phyloP scores from a whole-genome alignment of 2,113 vertebrate species.

The Seriola dumerili region DNA sequence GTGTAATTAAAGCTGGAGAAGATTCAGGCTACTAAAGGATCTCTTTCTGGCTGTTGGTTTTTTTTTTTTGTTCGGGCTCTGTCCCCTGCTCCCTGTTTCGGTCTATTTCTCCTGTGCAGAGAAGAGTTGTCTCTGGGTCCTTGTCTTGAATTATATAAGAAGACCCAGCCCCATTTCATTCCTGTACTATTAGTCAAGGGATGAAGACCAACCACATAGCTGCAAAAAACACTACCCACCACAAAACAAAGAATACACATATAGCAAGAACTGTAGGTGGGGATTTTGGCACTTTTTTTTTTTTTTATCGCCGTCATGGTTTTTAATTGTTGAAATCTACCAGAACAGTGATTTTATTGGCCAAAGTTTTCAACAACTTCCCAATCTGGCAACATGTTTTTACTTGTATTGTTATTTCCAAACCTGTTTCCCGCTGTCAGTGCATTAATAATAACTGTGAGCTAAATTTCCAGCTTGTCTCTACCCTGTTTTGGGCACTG shows the following conservation, averaged over 20 bases:
- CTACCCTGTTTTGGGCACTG: conserved; percentile 13
- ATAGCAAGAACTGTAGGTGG: conserved; percentile 3
- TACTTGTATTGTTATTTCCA: neutral
- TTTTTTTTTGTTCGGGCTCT: conserved; percentile 6
- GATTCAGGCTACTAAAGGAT: conserved; percentile 64
- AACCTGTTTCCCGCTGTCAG: neutral
- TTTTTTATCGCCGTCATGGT: neutral
- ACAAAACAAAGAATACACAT: conserved; percentile 3
- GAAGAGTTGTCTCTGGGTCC: conserved; percentile 30
- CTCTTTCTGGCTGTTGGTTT: conserved; percentile 36
- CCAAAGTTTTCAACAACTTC: conserved; percentile 15
- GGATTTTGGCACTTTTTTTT: conserved; percentile 11
- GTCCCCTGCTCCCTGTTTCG: conserved; percentile 17
- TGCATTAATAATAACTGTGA: neutral
- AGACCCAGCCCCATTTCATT: conserved; percentile 20
- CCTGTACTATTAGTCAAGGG: conserved; percentile 2
- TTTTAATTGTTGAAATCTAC: conserved; percentile 4
- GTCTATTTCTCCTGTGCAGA: conserved; percentile 49
- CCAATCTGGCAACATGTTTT: conserved; percentile 5
- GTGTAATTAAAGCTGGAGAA: conserved; percentile 80
- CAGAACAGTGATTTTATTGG: neutral
- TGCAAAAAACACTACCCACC: neutral
- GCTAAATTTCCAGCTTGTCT: conserved; percentile 5
- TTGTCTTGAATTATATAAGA: conserved; percentile 43
- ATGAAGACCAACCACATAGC: conserved; percentile 23